Conservation (phyloP, 2,797 vertebrate genomes). For the Smutsia gigantea region DNA sequence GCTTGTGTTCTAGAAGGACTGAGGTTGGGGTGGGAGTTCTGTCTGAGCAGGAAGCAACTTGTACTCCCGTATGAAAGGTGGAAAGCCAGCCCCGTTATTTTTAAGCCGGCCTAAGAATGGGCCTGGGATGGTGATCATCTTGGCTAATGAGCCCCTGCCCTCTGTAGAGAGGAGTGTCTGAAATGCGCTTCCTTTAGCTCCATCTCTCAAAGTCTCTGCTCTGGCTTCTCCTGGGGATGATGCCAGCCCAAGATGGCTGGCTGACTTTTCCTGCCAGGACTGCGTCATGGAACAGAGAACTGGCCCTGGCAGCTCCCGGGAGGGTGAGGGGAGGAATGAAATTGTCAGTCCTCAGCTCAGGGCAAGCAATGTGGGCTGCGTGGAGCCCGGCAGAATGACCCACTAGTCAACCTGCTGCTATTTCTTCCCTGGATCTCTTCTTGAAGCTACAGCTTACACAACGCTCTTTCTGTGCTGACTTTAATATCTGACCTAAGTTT, state of each 20-base stretch:
- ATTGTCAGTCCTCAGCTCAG: not conserved
- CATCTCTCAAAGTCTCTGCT: not conserved
- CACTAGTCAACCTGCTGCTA: not conserved
- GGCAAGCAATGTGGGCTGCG: not conserved
- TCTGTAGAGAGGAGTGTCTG: not conserved
- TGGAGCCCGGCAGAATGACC: not conserved
- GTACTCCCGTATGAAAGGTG: not conserved
- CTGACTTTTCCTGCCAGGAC: slow-evolving; percentile 60
- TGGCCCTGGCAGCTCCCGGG: not conserved
- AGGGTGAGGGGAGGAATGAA: not conserved
- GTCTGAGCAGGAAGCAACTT: slow-evolving; percentile 72
- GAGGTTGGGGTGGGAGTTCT: slow-evolving; percentile 56
- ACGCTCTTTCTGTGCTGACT: not conserved
- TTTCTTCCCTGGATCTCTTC: not conserved
- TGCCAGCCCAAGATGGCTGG: slow-evolving; percentile 63
- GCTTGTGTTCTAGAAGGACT: slow-evolving; percentile 19
- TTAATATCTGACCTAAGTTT: not conserved
- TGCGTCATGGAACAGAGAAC: slow-evolving; percentile 14
- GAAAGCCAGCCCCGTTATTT: slow-evolving; percentile 51
- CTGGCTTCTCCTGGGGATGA: slow-evolving; percentile 66
- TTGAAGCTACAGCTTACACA: not conserved
- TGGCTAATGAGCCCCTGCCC: slow-evolving; percentile 73
- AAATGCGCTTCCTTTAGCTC: slow-evolving; percentile 62
- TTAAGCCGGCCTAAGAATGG: slow-evolving; percentile 60
- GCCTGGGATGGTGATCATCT: slow-evolving; percentile 61